phyloP scores from a whole-genome alignment of 2,113 vertebrate genomes.

The Pholis gunnellus region DNA sequence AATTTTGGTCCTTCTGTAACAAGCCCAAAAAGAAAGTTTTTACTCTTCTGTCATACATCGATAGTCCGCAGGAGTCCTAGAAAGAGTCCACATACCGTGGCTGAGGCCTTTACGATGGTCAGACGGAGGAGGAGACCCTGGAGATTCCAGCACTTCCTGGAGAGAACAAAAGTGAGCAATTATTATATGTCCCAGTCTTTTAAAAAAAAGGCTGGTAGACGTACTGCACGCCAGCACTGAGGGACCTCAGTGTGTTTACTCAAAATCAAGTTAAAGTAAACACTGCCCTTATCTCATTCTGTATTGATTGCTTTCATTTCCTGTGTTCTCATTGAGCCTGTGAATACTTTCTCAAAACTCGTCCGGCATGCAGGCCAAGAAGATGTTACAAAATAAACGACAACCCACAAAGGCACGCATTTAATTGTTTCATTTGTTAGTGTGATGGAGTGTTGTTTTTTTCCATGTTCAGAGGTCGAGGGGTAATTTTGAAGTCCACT shows the following conservation, averaged over 20 bases:
- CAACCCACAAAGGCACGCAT: neutral
- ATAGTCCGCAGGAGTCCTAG: neutral
- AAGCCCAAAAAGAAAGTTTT: neutral
- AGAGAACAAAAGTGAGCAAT: slow-evolving; percentile 24
- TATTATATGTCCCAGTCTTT: neutral
- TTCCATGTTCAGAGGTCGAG: neutral
- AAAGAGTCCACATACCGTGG: slow-evolving; percentile 44
- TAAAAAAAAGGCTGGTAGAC: neutral
- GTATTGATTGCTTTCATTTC: neutral
- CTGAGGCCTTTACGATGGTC: slow-evolving; percentile 41
- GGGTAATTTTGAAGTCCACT: neutral
- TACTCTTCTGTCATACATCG: neutral
- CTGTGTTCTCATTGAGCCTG: neutral
- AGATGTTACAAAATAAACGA: neutral
- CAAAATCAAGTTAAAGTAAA: neutral
- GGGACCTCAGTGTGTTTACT: neutral
- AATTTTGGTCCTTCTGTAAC: neutral
- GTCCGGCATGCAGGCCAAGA: neutral
- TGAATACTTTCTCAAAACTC: neutral
- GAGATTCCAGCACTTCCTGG: slow-evolving; percentile 57
- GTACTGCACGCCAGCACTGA: too few relatives aligned
- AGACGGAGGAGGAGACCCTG: slow-evolving; percentile 19
- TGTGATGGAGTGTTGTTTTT: neutral
- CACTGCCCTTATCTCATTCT: neutral
- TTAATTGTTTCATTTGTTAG: neutral